phyloP scores from a whole-genome alignment of 1,140 invertebrate genomes.

The Idris sp. region DNA sequence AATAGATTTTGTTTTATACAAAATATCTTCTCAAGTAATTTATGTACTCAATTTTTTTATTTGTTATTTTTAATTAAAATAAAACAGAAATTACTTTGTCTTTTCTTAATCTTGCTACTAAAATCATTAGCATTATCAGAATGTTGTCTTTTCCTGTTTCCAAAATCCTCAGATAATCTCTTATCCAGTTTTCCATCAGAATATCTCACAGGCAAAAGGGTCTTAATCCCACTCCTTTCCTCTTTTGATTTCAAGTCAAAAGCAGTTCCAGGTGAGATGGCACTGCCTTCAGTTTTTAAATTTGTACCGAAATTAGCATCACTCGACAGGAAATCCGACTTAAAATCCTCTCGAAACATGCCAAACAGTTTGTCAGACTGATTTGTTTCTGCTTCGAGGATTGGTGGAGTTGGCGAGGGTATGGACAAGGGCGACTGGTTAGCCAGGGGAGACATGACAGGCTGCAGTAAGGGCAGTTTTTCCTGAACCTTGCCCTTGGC shows the following conservation, averaged over 20 bases:
- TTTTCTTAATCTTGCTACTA: conserved; percentile 64
- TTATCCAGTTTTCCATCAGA: conserved; percentile 56
- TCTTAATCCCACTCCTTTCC: conserved; percentile 78
- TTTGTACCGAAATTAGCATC: conserved; percentile 60
- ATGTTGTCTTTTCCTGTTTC: conserved; percentile 67
- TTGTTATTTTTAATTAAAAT: too few species aligned
- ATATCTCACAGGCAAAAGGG: conserved; percentile 77
- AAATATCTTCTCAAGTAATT: too few species aligned
- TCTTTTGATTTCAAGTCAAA: conserved; percentile 74
- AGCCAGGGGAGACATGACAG: conserved; percentile 38
- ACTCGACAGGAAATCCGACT: conserved; percentile 62
- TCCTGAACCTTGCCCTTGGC: conserved; percentile 68
- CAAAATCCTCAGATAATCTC: conserved; percentile 64
- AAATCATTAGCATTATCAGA: conserved; percentile 67
- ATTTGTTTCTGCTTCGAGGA: conserved; percentile 33
- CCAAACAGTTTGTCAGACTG: conserved; percentile 26
- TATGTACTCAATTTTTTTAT: too few species aligned
- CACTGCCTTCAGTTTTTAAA: conserved; percentile 63
- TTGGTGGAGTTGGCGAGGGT: conserved; percentile 54
- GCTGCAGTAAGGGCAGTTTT: conserved; percentile 54
- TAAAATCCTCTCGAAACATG: conserved; percentile 60
- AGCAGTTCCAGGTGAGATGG: conserved; percentile 73
- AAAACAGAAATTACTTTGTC: conserved; percentile 64
- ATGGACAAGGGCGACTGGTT: conserved; percentile 35
- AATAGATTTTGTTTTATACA: too few species aligned